These are phyloP conservation scores for Athripsodes cinereus DNA, from an alignment of 2,888 invertebrate genomes.

Conservation along the genomic window DNA sequence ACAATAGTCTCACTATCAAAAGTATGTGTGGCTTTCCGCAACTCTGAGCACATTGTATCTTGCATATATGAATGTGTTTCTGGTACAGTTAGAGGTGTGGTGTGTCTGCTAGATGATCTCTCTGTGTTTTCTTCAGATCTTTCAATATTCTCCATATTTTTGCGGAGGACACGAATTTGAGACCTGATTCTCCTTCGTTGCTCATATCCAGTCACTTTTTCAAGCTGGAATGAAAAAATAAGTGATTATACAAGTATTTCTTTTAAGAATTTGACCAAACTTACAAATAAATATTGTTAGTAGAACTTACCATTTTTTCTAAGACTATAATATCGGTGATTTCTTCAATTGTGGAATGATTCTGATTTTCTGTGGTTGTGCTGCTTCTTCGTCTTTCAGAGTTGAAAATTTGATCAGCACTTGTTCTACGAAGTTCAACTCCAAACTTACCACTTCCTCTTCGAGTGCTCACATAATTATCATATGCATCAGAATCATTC, in stretches of 20 bases:
- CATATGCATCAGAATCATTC: slow-evolving; percentile 6
- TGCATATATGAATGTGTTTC: slow-evolving; percentile 11
- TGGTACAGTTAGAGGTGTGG: slow-evolving; percentile 11
- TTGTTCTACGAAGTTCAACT: slow-evolving; percentile 56
- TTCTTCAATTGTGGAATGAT: slow-evolving; percentile 62
- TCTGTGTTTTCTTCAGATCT: slow-evolving; percentile 11
- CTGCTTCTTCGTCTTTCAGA: slow-evolving; percentile 44
- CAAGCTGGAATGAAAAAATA: slow-evolving; percentile 50
- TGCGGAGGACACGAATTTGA: slow-evolving; percentile 68
- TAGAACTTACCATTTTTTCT: slow-evolving; percentile 58
- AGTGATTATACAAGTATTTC: background rate
- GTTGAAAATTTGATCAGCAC: slow-evolving; percentile 46
- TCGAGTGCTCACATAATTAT: slow-evolving; percentile 41
- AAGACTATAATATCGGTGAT: slow-evolving; percentile 65
- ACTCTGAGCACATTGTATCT: slow-evolving; percentile 21
- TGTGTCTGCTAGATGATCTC: slow-evolving; percentile 28
- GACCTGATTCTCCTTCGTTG: slow-evolving; percentile 69
- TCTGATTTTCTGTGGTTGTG: slow-evolving; percentile 41
- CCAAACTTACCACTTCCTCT: slow-evolving; percentile 61
- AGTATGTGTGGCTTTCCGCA: slow-evolving; percentile 13
- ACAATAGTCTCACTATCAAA: slow-evolving; percentile 1
- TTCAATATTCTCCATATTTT: slow-evolving; percentile 44
- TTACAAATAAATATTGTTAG: background rate
- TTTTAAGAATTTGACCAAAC: background rate
- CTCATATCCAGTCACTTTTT: slow-evolving; percentile 71